Evolutionary conservation across 2,113 vertebrate genomes (phyloP), one percentile per base, ranked within the genome.

Genomic region (Nematolebias whitei): DNA sequence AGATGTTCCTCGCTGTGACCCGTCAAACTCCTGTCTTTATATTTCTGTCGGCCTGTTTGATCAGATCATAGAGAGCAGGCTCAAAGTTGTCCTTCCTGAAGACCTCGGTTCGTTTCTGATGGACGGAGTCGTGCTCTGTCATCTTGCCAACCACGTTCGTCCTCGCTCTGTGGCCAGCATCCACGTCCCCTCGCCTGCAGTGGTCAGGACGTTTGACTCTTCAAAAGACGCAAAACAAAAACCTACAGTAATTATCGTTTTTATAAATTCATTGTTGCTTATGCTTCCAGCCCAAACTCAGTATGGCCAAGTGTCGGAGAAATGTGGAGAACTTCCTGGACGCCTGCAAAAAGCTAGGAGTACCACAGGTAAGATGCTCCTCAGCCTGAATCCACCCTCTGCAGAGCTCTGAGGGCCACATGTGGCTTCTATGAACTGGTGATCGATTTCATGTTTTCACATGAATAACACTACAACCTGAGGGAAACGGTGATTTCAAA

Each of bases 321-420:
- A 98, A 99, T 0, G 97, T 99, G 79, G 97, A 99, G 89, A 99
- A 96, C 88, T 99, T 99, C 89, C 75, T 99, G 88, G 96, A 99
- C 65, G 96, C 96, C 5, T 98, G 96, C 91, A 94, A 94, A 73
- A 98, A 95, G 87, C 93, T 98, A 74, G 96, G 96, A 3, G 95
- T 99, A 12, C 91, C 95, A 53, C 92, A 97, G 96, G 97, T 99
- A 92, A 96, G 88, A 73, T 12, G 16, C 2, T 11, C 29, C 39
- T 4, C n/a, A n/a, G n/a, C n/a, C 9, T 23, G 26, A 4, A 11
- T 5, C 32, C 32, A 10, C 32, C 32, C 32, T 8, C 32, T 8
- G 5, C 32, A 35, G 32, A 9, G 32, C 32, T 35, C 32, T 35
- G 32, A 9, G 5, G 9, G 32, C 32, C 32, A 35, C 5, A 35